Base-by-base conservation (phyloP, 1,140 invertebrate genomes). In the Prorops nasuta region DNA sequence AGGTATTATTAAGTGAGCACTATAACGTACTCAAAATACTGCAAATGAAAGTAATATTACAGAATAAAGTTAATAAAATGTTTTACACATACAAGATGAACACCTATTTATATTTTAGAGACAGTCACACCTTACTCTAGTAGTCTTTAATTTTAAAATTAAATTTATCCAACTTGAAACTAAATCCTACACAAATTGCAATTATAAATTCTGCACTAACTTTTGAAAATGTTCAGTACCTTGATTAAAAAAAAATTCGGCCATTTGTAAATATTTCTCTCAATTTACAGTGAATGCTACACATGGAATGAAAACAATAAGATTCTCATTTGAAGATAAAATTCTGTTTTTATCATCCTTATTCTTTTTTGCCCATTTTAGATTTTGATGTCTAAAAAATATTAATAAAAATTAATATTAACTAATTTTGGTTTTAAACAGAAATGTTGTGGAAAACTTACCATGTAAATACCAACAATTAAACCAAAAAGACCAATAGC, bases 401-500 rank as follows among this genome's bases (percentile, higher is more conserved):
- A 38, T 24, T 22, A 37, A 49, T 39, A 22, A 12, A 36, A 34
- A 32, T 45, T 22, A 10, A 10, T 6, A 47, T 56, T 44, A n/a
- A n/a, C n/a, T n/a, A n/a, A n/a, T n/a, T n/a, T n/a, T n/a, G n/a
- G 8, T 3, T 17, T 32, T 28, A 15, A 20, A 40, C 18, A 40
- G 15, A 18, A 18, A 34, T 1, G 31, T 15, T 31, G 31, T 18
- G 20, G 9, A 40, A 32, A 42, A 49, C 63, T 69, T 51, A 76
- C 74, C 85, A 96, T 92, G 72, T 98, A 92, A 79, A 98, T 96
- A 54, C 93, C 92, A 46, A 98, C 94, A 77, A 98, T 98, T n/a
- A 98, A 83, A 49, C 96, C 96, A 79, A 98, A 98, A 0, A 98
- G 83, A 69, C 96, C 96, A 78, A 98, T 98, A 60, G 96, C 96